Evolutionary conservation across 2,797 vertebrate genomes (phyloP).

Genomic region (Anas bahamensis): DNA sequence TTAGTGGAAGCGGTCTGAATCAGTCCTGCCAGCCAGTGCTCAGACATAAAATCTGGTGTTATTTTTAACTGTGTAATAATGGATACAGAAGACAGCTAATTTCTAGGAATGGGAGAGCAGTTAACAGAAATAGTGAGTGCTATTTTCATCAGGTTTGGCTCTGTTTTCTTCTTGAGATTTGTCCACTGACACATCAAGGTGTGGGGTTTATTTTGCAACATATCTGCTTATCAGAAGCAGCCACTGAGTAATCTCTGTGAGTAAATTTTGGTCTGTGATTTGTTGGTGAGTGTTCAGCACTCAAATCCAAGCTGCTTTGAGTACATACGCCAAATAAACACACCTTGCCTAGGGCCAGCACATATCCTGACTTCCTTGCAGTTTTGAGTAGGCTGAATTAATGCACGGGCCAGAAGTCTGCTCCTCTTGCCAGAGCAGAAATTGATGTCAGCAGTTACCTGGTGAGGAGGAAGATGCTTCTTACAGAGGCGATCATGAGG

Average conservation of each 20-base stretch:
- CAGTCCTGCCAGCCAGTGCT: neutral
- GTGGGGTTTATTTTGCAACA: too few species aligned
- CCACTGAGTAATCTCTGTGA: neutral
- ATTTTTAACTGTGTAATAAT: neutral
- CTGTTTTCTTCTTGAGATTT: neutral
- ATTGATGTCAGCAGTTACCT: neutral
- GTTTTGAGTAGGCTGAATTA: too few species aligned
- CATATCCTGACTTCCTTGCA: fast-evolving
- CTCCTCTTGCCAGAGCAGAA: neutral
- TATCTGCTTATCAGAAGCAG: neutral
- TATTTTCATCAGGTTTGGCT: neutral
- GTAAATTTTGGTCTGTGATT: neutral
- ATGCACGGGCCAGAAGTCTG: neutral
- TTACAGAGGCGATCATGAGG: fast-evolving
- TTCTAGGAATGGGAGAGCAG: neutral
- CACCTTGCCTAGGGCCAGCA: neutral
- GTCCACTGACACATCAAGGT: neutral
- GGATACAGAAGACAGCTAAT: neutral
- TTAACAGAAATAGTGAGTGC: neutral
- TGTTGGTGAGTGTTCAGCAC: neutral
- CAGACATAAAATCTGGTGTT: neutral
- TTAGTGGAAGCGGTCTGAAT: neutral
- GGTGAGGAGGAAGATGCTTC: neutral
- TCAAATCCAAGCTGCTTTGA: neutral
- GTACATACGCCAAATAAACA: neutral